Evolutionary conservation across 2,113 vertebrate genomes (phyloP), one percentile per base, ranked within the genome.

Genomic region (Ciconia maguari): DNA sequence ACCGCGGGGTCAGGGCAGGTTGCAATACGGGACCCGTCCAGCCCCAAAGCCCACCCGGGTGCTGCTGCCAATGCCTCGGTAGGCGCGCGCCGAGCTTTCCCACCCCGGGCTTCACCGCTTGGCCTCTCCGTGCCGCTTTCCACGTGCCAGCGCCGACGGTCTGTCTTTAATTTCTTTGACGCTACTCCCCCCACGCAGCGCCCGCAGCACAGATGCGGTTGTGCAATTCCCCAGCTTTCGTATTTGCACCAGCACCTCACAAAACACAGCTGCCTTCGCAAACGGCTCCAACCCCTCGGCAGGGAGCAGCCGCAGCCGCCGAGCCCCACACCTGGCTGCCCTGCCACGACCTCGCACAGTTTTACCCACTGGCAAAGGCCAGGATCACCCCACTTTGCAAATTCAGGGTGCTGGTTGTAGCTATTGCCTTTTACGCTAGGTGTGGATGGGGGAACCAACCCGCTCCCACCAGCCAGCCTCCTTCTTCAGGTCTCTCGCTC

Each of bases 341-440:
- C 49, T 10, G 41, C 51, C 3, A 0, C 10, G 2, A 14, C 68
- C 86, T 7, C 1, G 0, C 16, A 3, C 0, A 0, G 34, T 20
- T 74, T 19, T 7, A 52, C 21, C 30, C 14, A 0, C 36, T 4
- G 27, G 19, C 27, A 26, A 14, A 27, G 11, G 30, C 41, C 42
- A 13, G 34, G 55, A 16, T 12, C 18, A 1, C 41, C 9, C 2
- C 5, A 2, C 18, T 22, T 4, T 8, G 5, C 7, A 11, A 3
- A 0, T 1, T 4, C 32, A 2, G 38, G 26, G 78, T 0, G 0
- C 36, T 26, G 18, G 10, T 2, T n/a, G 38, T 0, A 44, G 74
- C 42, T 69, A 4, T 13, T 11, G 18, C 13, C 13, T 10, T 0
- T 3, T 11, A 24, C 4, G 1, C 5, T 3, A 2, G 1, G 2